phyloP scores from a whole-genome alignment of 1,140 invertebrate genomes.

The Solen grandis region DNA sequence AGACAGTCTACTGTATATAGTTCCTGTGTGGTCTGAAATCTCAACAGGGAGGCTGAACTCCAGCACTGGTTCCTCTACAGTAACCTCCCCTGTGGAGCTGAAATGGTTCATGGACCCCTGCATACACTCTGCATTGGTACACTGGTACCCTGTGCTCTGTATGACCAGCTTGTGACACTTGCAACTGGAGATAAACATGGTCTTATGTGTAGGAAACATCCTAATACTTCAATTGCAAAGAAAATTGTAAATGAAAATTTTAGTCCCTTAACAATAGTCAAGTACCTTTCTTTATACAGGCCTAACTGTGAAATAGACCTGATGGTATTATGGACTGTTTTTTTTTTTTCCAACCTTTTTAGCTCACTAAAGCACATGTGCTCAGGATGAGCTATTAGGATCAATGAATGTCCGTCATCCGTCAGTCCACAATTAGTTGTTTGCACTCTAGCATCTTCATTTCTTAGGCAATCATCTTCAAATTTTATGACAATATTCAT shows the following conservation, averaged over 20 bases:
- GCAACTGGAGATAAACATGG: conserved; percentile 55
- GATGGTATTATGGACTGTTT: no score
- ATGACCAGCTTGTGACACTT: conserved; percentile 64
- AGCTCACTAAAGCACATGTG: no score
- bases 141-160: conserved; percentile 57
- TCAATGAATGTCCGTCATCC: no score
- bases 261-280: no score
- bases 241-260: background rate
- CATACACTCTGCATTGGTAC: conserved; percentile 65
- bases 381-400: no score
- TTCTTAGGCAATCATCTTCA: no score
- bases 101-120: conserved; percentile 48
- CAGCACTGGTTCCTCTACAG: conserved; percentile 16
- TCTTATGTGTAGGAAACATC: background rate
- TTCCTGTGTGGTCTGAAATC: conserved; percentile 70
- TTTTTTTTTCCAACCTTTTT: no score
- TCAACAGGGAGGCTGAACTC: conserved; percentile 64
- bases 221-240: background rate
- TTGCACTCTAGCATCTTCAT: no score
- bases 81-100: conserved; percentile 34
- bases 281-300: no score
- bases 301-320: no score
- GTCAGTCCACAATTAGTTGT: no score
- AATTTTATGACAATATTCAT: no score
- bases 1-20: conserved; percentile 53